Evolutionary conservation across 2,888 invertebrate species (phyloP).

Genomic region (Cephus spinipes): DNA sequence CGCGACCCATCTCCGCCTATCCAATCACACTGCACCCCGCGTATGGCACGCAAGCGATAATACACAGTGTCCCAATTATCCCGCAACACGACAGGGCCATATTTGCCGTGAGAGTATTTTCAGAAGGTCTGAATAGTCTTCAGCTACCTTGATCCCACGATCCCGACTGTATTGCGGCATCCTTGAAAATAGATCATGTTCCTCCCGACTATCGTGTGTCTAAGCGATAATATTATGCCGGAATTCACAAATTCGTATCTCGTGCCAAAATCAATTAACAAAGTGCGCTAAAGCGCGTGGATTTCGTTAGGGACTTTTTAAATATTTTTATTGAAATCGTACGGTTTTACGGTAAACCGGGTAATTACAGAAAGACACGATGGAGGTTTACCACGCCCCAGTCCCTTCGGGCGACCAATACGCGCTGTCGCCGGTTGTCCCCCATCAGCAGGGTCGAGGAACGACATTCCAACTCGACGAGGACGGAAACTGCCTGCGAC

Average conservation of each 20-base stretch:
- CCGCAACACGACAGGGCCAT: constrained; percentile 58
- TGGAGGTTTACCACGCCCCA: constrained; percentile 65
- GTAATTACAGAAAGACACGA: constrained; percentile 58
- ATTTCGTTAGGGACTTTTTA: neutral
- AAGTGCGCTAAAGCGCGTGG: neutral
- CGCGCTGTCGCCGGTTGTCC: constrained; percentile 50
- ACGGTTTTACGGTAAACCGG: constrained; percentile 12
- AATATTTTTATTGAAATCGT: neutral
- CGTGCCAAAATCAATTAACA: neutral
- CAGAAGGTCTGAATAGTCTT: constrained; percentile 45
- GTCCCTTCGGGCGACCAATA: constrained; percentile 61
- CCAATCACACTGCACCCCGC: constrained; percentile 62
- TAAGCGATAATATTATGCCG: neutral
- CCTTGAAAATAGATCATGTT: neutral
- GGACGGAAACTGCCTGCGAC: constrained; percentile 29
- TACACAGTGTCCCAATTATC: constrained; percentile 66
- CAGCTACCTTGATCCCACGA: neutral
- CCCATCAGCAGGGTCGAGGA: constrained; percentile 35
- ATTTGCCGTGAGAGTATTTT: constrained; percentile 55
- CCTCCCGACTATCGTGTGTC: constrained; percentile 2
- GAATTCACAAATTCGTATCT: neutral
- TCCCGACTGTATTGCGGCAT: neutral
- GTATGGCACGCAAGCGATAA: constrained; percentile 65
- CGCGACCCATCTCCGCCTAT: constrained; percentile 67
- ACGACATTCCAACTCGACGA: constrained; percentile 55